Evolutionary conservation across 2,888 invertebrate genomes (phyloP), one percentile per base, ranked within the genome.

Genomic region (Callyntrura guangdongensis): DNA sequence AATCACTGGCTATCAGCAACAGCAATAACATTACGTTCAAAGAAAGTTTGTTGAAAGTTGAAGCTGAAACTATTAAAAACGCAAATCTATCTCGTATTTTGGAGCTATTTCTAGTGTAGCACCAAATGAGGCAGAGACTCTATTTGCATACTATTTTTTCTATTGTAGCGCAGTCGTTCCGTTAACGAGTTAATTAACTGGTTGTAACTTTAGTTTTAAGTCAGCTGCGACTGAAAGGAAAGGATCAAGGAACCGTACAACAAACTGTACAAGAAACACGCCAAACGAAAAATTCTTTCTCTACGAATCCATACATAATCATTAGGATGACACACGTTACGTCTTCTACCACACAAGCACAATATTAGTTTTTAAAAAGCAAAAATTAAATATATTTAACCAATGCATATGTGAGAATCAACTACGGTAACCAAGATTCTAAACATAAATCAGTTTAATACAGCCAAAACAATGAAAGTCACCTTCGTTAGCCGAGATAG

Each of bases 401-500:
- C n/a, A 53, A 53, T 53, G n/a, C n/a, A 53, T 53, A 53, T 53
- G 53, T 53, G 14, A 53, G 11, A 11, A 53, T 53, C 53, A 6
- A 1, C 53, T 1, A 14, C 53, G 36, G 53, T n/a, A 53, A 53
- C n/a, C n/a, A 53, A n/a, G 36, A 36, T 36, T 64, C 22, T 64
- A 36, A 4, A 36, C 36, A 36, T 36, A 36, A 61, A 45, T 14
- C 36, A 61, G 61, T 22, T 36, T 59, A 81, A 56, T 47, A 20
- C 20, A 47, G 74, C 12, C 9, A 74, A 12, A 47, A 84, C 83
- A 69, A 84, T 84, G 83, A 84, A 84, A 84, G 83, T 49, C 64
- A 67, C 25, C 49, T 20, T 79, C 79, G 79, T 79, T 79, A 79
- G 83, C 27, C 36, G 82, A 47, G 25, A 61, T 82, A 53, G 56